Base-by-base conservation (phyloP, 2,113 vertebrate species). In the Tupaia tana region DNA sequence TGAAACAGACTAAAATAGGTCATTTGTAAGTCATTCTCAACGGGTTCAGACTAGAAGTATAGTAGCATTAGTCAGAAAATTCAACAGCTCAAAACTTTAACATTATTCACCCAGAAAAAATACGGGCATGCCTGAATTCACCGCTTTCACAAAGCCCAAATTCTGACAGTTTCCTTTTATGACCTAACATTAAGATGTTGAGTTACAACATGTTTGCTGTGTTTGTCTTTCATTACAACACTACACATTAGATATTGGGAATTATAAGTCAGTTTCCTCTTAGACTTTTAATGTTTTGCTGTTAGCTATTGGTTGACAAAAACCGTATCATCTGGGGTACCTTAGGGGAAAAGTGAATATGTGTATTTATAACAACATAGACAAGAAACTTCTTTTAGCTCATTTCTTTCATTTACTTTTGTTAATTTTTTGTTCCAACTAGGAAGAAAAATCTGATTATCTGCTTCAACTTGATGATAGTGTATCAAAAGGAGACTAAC, bases 241-340 rank as follows among this genome's bases (percentile, higher is more conserved):
- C 20, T 91, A 93, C 10, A 67, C 34, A 29, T 64, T 73, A 52
- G 56, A 59, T 43, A n/a, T 70, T 69, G 70, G 88, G 20, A 91
- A n/a, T 29, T 61, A 56, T 20, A 75, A 89, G 3, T 69, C 64
- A 34, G 24, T 75, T 97, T 90, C 67, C 73, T 96, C 91, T 90
- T 43, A 93, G 77, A 70, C 3, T 71, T 83, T 74, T 89, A 69
- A 79, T 24, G 34, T 77, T 94, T 94, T 89, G 58, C 74, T 82
- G 18, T 79, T 94, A 66, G 93, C 84, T 91, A 77, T 29, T 96
- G 11, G 86, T 95, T 88, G 95, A 80, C 78, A 95, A 83, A 67
- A 87, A 52, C 24, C 66, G 1, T 66, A 52, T 90, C 29, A 78
- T 67, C 19, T n/a, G 16, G 24, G 58, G 59, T 20, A 52, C 43